Evolutionary conservation across 2,888 invertebrate genomes (phyloP), one percentile per base, ranked within the genome.

Genomic region (Stenolophus ochropezus): DNA sequence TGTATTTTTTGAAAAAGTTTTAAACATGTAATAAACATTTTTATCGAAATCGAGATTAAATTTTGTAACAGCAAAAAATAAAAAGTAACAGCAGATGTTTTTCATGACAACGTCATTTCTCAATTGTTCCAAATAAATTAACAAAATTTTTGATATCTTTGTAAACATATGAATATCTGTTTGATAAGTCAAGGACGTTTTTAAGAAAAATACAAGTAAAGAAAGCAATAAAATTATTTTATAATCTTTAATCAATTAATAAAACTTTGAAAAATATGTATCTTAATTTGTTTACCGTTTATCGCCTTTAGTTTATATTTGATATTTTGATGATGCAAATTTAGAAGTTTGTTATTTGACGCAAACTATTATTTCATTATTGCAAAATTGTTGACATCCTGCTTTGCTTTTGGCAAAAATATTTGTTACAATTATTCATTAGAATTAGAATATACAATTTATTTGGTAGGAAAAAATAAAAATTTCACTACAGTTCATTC

Each of bases 351-450:
- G 16, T n/a, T 14, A 23, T 23, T 61, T 61, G 61, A 61, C 61
- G 61, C n/a, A 61, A 61, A 25, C 25, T 11, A 56, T 61, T 61
- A 25, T 61, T 61, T 61, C 1, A 61, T n/a, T 25, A 61, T 61
- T 25, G 61, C 61, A 61, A 56, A 56, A 61, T 61, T 14, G n/a
- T 23, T 21, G 58, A 58, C 14, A 23, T 58, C 2, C 16, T 16
- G n/a, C 4, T 21, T 23, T 61, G 1, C n/a, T 61, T n/a, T 61
- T 20, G 4, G 25, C 11, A 14, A 58, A 61, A 14, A 61, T 14
- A 25, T 11, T 58, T 58, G 21, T 8, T 53, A 53, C 5, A 20
- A 20, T 56, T 21, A 11, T 16, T 21, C 20, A 21, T 56, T 8
- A 2, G 11, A 20, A 20, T 20, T 21, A 20, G 56, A 56, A 20